These are phyloP conservation scores for Amphiura filiformis DNA, from an alignment of 35 echinoderm and acorn worm species.

Conservation along the genomic window DNA sequence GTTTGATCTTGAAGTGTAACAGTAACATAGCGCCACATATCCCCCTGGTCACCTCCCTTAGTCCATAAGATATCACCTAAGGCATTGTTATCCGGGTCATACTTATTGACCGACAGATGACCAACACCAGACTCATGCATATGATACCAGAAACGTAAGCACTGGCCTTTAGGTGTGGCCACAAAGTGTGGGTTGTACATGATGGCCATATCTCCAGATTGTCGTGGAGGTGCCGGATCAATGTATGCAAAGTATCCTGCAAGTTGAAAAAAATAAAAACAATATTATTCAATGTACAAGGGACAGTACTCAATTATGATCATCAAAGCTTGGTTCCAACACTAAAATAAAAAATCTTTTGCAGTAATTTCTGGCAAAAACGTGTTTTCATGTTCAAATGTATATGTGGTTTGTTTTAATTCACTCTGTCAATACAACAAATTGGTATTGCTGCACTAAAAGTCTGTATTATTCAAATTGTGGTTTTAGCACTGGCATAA, in stretches of 20 bases:
- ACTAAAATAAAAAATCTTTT: too few relatives aligned
- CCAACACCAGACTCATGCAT: conserved; percentile 51
- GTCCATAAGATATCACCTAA: conserved; percentile 27
- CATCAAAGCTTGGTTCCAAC: too few relatives aligned
- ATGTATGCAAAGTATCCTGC: conserved; percentile 62
- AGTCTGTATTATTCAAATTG: too few relatives aligned
- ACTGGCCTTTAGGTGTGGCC: conserved; percentile 30
- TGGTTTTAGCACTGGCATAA: too few relatives aligned
- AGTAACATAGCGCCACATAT: conserved; percentile 17
- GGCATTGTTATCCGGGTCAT: background rate
- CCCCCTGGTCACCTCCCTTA: conserved; percentile 40
- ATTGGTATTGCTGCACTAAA: too few relatives aligned
- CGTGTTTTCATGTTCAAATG: too few relatives aligned
- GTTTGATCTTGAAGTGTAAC: conserved; percentile 1
- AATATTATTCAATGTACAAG: too few relatives aligned
- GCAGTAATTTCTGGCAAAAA: too few relatives aligned
- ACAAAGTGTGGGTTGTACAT: conserved; percentile 47
- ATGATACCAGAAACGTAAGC: conserved; percentile 75
- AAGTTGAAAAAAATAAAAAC: background rate
- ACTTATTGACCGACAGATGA: conserved; percentile 6
- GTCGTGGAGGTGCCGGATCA: conserved; percentile 51
- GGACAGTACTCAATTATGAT: too few relatives aligned
- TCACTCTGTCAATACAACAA: too few relatives aligned
- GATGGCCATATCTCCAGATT: conserved; percentile 38
- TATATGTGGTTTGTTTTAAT: too few relatives aligned